Percentiles rank a stretch among this genome's conserved stretches.
Evolutionary conservation across 64 coral and sea anemone genomes (phyloP).

Genomic region (Trachythela sp.): DNA sequence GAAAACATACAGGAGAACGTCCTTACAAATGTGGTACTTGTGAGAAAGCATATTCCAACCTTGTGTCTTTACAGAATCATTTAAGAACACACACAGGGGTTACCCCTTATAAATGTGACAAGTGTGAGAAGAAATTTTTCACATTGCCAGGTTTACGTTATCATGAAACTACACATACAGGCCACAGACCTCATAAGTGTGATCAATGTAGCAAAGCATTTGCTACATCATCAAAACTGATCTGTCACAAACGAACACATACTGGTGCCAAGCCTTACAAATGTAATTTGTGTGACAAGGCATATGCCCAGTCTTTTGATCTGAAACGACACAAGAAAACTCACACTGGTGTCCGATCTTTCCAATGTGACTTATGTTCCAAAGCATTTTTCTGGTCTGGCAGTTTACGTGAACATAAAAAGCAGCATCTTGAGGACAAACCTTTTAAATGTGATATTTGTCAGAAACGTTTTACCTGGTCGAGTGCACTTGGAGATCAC

Average conservation of each 20-base stretch:
- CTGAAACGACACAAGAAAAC: not conserved
- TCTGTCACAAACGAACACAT: not conserved
- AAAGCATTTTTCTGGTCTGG: conserved; percentile 10
- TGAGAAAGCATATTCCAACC: not conserved
- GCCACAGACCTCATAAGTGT: not conserved
- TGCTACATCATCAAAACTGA: not conserved
- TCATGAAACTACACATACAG: not conserved
- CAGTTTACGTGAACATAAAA: not conserved
- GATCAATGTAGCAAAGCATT: not conserved
- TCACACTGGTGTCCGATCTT: not conserved
- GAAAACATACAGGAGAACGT: not conserved
- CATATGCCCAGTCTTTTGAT: not conserved
- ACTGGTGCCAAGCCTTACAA: not conserved
- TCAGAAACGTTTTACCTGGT: not conserved
- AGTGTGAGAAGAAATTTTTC: not conserved
- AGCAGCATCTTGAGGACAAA: not conserved
- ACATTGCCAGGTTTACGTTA: not conserved
- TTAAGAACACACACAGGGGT: not conserved
- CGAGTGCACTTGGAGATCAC: conserved; percentile 1
- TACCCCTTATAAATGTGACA: not conserved
- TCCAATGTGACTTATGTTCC: not conserved
- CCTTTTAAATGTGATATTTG: not conserved
- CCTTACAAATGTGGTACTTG: not conserved
- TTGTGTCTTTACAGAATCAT: not conserved
- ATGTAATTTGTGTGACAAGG: conserved; percentile 5